Evolutionary conservation across 2,888 invertebrate genomes (phyloP).

Genomic region (Pterostichus madidus): DNA sequence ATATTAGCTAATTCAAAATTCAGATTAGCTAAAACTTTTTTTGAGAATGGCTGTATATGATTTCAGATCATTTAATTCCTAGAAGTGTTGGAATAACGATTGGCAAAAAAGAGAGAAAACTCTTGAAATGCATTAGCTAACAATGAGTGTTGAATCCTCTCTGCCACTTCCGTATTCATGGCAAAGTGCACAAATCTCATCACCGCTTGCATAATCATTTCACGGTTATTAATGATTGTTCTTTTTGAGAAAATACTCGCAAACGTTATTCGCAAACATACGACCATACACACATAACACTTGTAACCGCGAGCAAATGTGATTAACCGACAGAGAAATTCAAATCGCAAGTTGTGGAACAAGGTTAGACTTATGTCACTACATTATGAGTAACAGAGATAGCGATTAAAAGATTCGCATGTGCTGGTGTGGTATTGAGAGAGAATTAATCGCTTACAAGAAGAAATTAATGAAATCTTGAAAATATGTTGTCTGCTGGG

Average conservation of each 20-base stretch:
- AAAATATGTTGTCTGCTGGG: slow-evolving; percentile 52
- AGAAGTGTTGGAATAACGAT: too few relatives aligned
- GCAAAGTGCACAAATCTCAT: background rate
- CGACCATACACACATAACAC: slow-evolving; percentile 3
- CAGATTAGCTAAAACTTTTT: too few relatives aligned
- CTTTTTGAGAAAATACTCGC: background rate
- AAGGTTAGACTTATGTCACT: background rate
- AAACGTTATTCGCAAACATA: background rate
- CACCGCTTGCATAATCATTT: slow-evolving; percentile 16
- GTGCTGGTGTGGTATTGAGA: slow-evolving; percentile 46
- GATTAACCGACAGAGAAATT: slow-evolving; percentile 14
- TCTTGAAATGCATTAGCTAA: too few relatives aligned
- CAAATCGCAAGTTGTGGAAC: slow-evolving; percentile 18
- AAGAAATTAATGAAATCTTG: slow-evolving; percentile 62
- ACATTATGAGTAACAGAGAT: background rate
- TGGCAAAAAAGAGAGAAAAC: too few relatives aligned
- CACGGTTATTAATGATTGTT: slow-evolving; percentile 24
- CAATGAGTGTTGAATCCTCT: too few relatives aligned
- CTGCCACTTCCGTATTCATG: background rate
- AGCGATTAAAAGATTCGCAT: background rate
- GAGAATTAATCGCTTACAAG: slow-evolving; percentile 58
- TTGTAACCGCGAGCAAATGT: slow-evolving; percentile 17
- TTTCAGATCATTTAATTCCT: too few relatives aligned
- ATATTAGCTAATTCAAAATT: too few relatives aligned
- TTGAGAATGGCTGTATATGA: too few relatives aligned